A percentile compares a stretch with the other conserved stretches of the same genome.
phyloP scores from a whole-genome alignment of 2,888 invertebrate species.

The Phorcus lineatus region DNA sequence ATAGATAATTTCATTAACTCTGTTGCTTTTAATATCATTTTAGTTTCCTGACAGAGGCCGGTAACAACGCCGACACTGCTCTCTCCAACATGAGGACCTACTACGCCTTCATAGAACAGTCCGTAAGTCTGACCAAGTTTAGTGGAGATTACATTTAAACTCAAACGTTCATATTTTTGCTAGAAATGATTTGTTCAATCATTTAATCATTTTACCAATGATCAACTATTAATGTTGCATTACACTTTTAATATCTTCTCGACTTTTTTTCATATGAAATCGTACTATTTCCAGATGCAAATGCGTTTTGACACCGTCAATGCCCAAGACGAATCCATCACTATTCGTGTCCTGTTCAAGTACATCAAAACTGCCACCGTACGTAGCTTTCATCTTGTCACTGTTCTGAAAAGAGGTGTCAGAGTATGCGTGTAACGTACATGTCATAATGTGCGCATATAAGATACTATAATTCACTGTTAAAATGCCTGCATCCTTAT shows the following conservation, averaged over 20 bases:
- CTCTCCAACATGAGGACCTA: neutral
- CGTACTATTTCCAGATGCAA: neutral
- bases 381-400: neutral
- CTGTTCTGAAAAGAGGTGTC: too few species aligned
- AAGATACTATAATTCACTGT: too few species aligned
- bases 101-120: conserved; percentile 10
- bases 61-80: neutral
- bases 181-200: too few species aligned
- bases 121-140: neutral
- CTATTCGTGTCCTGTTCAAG: neutral
- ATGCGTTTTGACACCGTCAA: neutral
- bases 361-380: neutral
- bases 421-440: too few species aligned
- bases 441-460: too few species aligned
- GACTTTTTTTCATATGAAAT: neutral
- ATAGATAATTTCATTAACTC: neutral
- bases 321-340: neutral
- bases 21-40: too few species aligned
- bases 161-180: too few species aligned
- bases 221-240: neutral
- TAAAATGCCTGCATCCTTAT: too few species aligned
- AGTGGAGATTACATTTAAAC: neutral
- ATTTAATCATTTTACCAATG: too few species aligned
- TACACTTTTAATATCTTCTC: too few species aligned
- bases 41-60: neutral